Conservation (phyloP, 2,113 vertebrate species). For the Dicrurus megarhynchus region DNA sequence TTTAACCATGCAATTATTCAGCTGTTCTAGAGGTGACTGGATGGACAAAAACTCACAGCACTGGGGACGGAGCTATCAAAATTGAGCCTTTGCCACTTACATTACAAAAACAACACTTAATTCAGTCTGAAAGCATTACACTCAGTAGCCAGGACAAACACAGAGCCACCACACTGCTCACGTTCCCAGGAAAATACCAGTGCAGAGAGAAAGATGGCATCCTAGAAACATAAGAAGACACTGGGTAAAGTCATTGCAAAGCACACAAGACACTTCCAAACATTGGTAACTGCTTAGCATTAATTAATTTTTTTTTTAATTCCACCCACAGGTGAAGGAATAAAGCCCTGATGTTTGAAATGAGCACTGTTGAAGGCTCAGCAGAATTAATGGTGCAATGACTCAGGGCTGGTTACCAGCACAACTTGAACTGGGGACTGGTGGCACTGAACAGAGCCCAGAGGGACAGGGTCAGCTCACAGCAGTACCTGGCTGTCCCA, state of each 20-base stretch:
- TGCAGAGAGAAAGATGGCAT: neutral
- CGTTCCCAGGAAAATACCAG: neutral
- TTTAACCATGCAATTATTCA: neutral
- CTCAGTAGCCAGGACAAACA: neutral
- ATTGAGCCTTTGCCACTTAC: neutral
- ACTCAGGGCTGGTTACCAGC: neutral
- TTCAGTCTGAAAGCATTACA: neutral
- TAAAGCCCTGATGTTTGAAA: neutral
- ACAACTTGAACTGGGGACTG: neutral
- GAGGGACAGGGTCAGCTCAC: neutral
- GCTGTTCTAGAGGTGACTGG: neutral
- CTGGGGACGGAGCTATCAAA: neutral
- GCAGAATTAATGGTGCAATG: neutral
- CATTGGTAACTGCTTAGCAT: neutral
- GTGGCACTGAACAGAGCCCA: neutral
- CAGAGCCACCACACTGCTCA: neutral
- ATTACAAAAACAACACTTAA: neutral
- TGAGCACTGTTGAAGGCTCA: neutral
- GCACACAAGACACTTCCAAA: neutral
- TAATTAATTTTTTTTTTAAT: neutral
- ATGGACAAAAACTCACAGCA: neutral
- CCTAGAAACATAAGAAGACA: neutral
- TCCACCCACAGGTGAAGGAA: neutral
- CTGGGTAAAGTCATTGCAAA: neutral
- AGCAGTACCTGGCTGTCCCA: neutral